Evolutionary conservation across 2,797 vertebrate genomes (phyloP).

Genomic region (Columba guinea): DNA sequence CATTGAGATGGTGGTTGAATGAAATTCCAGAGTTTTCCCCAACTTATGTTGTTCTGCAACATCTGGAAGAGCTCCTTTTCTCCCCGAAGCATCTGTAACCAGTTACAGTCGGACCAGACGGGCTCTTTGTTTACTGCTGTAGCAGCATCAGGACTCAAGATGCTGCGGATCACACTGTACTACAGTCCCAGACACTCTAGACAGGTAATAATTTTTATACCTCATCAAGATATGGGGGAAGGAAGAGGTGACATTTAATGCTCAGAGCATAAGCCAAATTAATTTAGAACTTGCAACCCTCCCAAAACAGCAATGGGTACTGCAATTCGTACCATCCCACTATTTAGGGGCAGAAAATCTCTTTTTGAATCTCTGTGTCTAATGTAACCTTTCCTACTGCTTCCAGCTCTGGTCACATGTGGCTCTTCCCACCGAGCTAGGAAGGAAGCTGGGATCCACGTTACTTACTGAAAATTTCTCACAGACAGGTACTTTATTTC

Average conservation of each 20-base stretch:
- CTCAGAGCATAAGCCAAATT: background rate
- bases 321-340: background rate
- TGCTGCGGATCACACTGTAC: background rate
- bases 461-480: slow-evolving; percentile 89
- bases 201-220: background rate
- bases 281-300: background rate
- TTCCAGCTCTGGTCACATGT: background rate
- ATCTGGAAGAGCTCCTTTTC: background rate
- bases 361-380: background rate
- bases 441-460: background rate
- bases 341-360: background rate
- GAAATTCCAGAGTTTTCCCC: background rate
- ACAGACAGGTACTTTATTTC: slow-evolving; percentile 76
- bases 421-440: background rate
- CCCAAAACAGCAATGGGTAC: background rate
- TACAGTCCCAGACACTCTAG: background rate
- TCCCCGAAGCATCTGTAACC: background rate
- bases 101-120: background rate
- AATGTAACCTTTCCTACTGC: background rate
- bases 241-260: background rate
- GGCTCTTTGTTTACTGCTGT: background rate
- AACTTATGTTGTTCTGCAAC: background rate
- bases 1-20: background rate
- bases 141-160: background rate
- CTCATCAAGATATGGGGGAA: background rate